Evolutionary conservation across 2,113 vertebrate species (phyloP), one percentile per base, ranked within the genome.

Genomic region (Azemiops feae): DNA sequence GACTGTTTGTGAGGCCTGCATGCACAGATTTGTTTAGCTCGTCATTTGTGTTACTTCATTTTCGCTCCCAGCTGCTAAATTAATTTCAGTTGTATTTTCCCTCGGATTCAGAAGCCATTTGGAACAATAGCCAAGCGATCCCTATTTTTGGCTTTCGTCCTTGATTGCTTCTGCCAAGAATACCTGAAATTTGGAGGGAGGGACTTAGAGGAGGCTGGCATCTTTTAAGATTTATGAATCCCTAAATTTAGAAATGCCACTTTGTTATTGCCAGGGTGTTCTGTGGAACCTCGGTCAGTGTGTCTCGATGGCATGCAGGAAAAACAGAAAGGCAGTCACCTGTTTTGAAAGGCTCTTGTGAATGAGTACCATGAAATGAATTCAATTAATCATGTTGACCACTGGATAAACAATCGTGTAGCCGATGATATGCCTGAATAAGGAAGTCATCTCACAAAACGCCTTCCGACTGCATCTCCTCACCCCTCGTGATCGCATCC

Each of bases 311-410:
- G 94, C 95, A 95, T 54, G 3, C 11, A 94, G 22, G 47, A 57
- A 27, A 50, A 50, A 7, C 5, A 87, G 25, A 96, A 96, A 92
- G 96, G 94, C 96, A 95, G 81, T 96, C 94, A 94, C 94, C 93
- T 97, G 95, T 58, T 90, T 95, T 89, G 94, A 92, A 96, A 90
- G 96, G n/a, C 93, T 95, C 92, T 87, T 95, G 95, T 94, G 96
- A 97, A 94, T 97, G 96, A 97, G 94, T 97, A 97, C 96, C 94
- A 95, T 93, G 96, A 97, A 97, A 98, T 97, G 95, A 95, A 92
- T 93, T 97, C 96, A 97, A 96, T 97, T 98, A 97, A 98, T 98
- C 97, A 98, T 98, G 97, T 97, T 96, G 98, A 93, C 94, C 95
- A 97, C 95, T 96, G 93, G 95, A 96, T 98, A 97, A 98, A 97